phyloP scores from a whole-genome alignment of 2,113 vertebrate genomes.

The Cheirogaleus medius region DNA sequence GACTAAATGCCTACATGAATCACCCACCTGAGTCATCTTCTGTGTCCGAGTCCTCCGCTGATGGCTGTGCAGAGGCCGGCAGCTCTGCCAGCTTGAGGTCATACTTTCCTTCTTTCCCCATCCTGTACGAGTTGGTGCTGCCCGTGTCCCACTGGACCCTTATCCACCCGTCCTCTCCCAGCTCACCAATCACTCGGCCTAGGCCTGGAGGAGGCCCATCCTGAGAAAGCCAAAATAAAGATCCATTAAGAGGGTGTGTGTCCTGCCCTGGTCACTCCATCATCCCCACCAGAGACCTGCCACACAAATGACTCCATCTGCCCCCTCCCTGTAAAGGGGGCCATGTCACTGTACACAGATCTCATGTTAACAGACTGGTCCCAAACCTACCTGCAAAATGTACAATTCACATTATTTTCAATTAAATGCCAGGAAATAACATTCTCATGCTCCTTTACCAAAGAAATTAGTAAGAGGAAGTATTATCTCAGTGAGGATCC shows the following conservation, averaged over 20 bases:
- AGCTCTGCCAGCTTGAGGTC: constrained; percentile 97
- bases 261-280: background rate
- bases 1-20: background rate
- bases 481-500: background rate
- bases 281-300: background rate
- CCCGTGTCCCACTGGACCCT: constrained; percentile 98
- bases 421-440: background rate
- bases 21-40: constrained; percentile 95
- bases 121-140: constrained; percentile 98
- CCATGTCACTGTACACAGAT: accelerated
- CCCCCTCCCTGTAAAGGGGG: background rate
- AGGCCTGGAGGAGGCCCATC: constrained; percentile 97
- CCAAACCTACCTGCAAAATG: background rate
- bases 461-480: background rate
- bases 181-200: constrained; percentile 97
- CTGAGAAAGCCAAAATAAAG: constrained; percentile 78
- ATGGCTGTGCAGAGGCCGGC: constrained; percentile 88
- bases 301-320: background rate
- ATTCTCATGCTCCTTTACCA: background rate
- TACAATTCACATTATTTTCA: too few relatives aligned
- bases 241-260: accelerated
- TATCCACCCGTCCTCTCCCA: constrained; percentile 99
- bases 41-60: constrained; percentile 95
- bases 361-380: background rate
- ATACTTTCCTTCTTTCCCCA: constrained; percentile 99